A percentile compares a stretch with the other conserved stretches of the same genome.
These are phyloP conservation scores for Noctua janthina DNA, from an alignment of 2,888 invertebrate genomes.

Conservation along the genomic window DNA sequence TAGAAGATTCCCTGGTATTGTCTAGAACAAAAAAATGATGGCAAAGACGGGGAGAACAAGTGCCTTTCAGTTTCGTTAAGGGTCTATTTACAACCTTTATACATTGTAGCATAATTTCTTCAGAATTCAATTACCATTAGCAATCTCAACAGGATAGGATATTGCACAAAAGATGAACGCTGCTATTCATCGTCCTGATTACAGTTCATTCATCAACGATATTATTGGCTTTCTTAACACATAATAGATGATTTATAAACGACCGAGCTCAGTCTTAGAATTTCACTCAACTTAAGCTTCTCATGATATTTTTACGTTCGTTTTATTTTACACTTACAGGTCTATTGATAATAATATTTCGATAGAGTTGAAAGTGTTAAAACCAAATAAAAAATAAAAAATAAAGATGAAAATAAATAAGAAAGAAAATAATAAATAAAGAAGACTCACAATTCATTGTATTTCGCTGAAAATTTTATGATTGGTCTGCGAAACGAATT, in stretches of 20 bases:
- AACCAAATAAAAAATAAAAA: not conserved
- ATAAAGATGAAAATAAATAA: conserved; percentile 1
- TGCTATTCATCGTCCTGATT: conserved; percentile 33
- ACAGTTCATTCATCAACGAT: conserved; percentile 37
- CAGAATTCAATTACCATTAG: conserved; percentile 19
- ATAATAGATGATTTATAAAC: conserved; percentile 29
- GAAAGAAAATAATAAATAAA: conserved; percentile 1
- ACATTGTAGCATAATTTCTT: conserved; percentile 17
- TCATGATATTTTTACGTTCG: conserved; percentile 5
- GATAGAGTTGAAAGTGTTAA: conserved; percentile 9
- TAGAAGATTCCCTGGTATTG: too few species aligned
- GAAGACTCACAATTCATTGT: conserved; percentile 6
- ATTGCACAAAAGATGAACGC: conserved; percentile 11
- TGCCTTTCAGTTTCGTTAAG: too few species aligned
- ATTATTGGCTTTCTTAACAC: conserved; percentile 38
- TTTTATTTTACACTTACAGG: not conserved
- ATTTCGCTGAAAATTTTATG: conserved; percentile 1
- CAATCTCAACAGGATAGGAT: conserved; percentile 23
- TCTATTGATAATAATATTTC: conserved; percentile 6
- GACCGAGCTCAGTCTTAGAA: conserved; percentile 8
- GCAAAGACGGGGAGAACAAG: too few species aligned
- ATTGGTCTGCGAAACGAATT: not conserved
- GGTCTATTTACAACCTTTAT: too few species aligned
- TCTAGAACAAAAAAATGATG: too few species aligned
- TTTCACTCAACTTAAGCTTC: conserved; percentile 17